Percentiles rank a stretch among this genome's conserved stretches.
phyloP scores from a whole-genome alignment of 2,113 vertebrate genomes.

The Thryonomys swinderianus region DNA sequence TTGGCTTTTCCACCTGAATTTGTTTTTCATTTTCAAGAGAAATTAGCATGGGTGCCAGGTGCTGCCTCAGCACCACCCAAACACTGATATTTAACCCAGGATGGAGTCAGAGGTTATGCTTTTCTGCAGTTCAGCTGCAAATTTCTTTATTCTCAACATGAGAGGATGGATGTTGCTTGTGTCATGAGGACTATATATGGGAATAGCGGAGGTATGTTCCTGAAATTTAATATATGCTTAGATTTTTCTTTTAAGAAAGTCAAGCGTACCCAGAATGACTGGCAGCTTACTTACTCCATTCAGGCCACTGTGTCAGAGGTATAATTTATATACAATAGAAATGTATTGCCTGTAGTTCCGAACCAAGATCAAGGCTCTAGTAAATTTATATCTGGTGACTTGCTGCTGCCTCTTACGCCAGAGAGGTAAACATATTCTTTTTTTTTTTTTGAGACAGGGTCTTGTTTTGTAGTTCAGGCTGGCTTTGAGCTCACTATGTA shows the following conservation, averaged over 20 bases:
- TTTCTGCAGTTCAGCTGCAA: neutral
- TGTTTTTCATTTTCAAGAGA: slow-evolving; percentile 70
- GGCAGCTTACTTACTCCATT: neutral
- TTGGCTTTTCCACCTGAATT: slow-evolving; percentile 71
- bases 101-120: slow-evolving; percentile 28
- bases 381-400: neutral
- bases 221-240: slow-evolving; percentile 22
- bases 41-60: slow-evolving; percentile 47
- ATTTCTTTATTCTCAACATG: slow-evolving; percentile 32
- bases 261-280: neutral
- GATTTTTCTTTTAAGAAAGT: slow-evolving; percentile 22
- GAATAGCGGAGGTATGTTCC: neutral
- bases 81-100: slow-evolving; percentile 63
- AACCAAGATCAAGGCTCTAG: neutral
- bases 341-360: neutral
- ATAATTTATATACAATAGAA: neutral
- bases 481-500: too few relatives aligned
- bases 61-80: slow-evolving; percentile 65
- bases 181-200: slow-evolving; percentile 4
- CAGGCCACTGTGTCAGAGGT: neutral
- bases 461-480: too few relatives aligned
- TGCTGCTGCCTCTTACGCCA: neutral
- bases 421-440: neutral
- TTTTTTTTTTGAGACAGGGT: too few relatives aligned
- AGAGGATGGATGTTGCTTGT: neutral